Evolutionary conservation across 2,113 vertebrate species (phyloP).

Genomic region (Sus scrofa): T2T-Sscrofa CM000812.6:19863501-19864000

Average conservation of each 20-base stretch:
- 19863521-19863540: not conserved
- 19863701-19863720: not conserved
- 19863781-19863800: not conserved
- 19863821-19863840: too few relatives aligned
- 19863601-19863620: not conserved
- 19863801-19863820: too few relatives aligned
- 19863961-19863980: too few relatives aligned
- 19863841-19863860: too few relatives aligned
- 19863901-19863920: too few relatives aligned
- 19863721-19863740: not conserved
- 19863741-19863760: not conserved
- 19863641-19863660: not conserved
- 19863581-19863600: not conserved
- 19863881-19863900: too few relatives aligned
- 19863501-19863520: not conserved
- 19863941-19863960: too few relatives aligned
- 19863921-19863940: too few relatives aligned
- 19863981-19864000: too few relatives aligned
- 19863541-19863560: not conserved
- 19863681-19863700: not conserved
- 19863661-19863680: not conserved
- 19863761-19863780: not conserved
- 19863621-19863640: not conserved
- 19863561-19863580: not conserved
- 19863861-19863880: too few relatives aligned